Base-by-base conservation (phyloP, 2,888 invertebrate genomes). In the Halictus quadricinctus region DNA sequence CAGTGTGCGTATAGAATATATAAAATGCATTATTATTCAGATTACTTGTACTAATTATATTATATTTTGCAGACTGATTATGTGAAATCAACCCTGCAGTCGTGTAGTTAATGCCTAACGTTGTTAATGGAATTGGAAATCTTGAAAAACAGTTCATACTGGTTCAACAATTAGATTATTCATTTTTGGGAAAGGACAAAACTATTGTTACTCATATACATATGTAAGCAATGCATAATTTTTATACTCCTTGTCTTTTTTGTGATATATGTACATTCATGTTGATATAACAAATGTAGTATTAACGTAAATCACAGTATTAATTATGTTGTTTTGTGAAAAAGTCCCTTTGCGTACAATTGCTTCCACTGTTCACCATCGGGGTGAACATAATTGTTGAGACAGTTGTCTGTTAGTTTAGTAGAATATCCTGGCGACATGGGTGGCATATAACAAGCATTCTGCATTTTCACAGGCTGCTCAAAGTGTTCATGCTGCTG, bases 401-500 rank as follows among this genome's bases (percentile, higher is more conserved):
- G 92, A 0, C 97, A 96, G 73, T 96, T 96, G 2, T 96, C 95
- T 90, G 96, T 96, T 91, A 98, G 96, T 93, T 97, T 96, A 0
- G 97, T 97, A 90, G 97, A 97, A 95, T 98, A 98, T 1, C 98
- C 98, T 0, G 98, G 96, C 25, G 95, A 93, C 96, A 97, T 95
- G n/a, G 98, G 98, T 3, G 97, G 96, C 90, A 96, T 95, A 92
- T 98, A 98, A 92, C 95, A 95, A 0, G 97, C 98, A 89, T 97
- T 96, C 81, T 96, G 94, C 2, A 98, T 96, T 4, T 96, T 92
- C 21, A 97, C 96, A 0, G 98, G 98, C 91, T 97, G 95, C 54
- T 96, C 95, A 94, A 98, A 98, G 94, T 98, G 98, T 90, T 98
- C 98, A 92, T 98, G 98, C 88, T 98, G 97, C 92, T 98, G 98